These are phyloP conservation scores for Neosilurus hyrtlii DNA, from an alignment of 2,797 vertebrate genomes.

Conservation along the genomic window DNA sequence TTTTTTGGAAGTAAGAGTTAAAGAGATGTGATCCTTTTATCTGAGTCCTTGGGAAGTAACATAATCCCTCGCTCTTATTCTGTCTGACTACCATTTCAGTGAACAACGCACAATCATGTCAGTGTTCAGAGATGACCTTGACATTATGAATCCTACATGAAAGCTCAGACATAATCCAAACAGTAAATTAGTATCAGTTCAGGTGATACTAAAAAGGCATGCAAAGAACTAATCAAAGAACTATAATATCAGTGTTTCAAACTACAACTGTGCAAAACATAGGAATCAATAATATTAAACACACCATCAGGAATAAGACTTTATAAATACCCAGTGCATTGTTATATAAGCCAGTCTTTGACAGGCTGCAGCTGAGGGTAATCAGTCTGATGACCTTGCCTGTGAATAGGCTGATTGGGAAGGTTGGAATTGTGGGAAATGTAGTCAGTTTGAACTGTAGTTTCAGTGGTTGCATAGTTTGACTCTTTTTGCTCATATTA, in stretches of 20 bases:
- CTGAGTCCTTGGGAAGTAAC: neutral
- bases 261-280: neutral
- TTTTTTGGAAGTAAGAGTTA: slow-evolving; percentile 44
- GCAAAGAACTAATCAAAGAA: neutral
- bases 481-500: neutral
- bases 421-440: neutral
- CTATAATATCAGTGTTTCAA: neutral
- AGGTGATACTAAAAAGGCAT: neutral
- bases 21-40: slow-evolving; percentile 51
- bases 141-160: neutral
- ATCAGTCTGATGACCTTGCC: neutral
- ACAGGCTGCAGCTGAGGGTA: neutral
- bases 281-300: neutral
- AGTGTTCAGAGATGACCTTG: slow-evolving; percentile 41
- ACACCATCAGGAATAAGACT: neutral
- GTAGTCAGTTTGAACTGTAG: neutral
- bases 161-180: neutral
- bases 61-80: slow-evolving; percentile 39
- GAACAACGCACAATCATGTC: slow-evolving; percentile 48
- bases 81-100: neutral
- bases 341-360: neutral
- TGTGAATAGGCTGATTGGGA: neutral
- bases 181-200: neutral
- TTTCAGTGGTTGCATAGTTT: neutral
- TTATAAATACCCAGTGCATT: neutral